phyloP scores from a whole-genome alignment of 2,797 vertebrate species.

The Xenops minutus region DNA sequence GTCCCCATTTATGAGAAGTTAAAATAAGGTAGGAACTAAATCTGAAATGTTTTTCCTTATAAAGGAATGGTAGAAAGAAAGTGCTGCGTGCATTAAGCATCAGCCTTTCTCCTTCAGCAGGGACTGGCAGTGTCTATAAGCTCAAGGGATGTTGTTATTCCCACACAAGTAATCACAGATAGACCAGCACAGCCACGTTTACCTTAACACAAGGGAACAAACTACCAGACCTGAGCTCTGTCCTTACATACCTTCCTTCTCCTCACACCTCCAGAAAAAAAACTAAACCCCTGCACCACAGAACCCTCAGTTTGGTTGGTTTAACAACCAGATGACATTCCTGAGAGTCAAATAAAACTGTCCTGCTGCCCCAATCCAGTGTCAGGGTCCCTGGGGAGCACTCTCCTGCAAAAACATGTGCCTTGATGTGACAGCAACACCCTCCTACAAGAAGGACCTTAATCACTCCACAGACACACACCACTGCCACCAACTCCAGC shows the following conservation, averaged over 20 bases:
- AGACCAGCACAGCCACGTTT: background rate
- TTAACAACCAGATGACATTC: background rate
- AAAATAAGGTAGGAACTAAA: slow-evolving; percentile 33
- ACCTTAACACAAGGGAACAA: background rate
- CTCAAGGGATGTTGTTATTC: background rate
- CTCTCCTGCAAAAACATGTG: background rate
- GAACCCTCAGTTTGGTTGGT: background rate
- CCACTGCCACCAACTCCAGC: background rate
- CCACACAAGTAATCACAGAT: background rate
- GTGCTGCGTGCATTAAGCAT: background rate
- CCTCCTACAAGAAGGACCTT: background rate
- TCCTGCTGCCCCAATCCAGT: background rate
- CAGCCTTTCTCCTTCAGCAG: background rate
- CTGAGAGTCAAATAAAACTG: background rate
- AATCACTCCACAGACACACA: accelerated
- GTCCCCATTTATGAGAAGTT: slow-evolving; percentile 23
- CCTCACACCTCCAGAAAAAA: background rate
- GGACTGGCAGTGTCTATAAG: background rate
- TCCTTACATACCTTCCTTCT: background rate
- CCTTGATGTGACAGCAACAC: background rate
- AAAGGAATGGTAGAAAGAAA: slow-evolving; percentile 17
- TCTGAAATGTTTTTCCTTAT: slow-evolving; percentile 32
- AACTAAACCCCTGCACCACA: background rate
- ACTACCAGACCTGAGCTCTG: background rate
- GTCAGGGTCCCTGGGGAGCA: background rate